Conservation (phyloP, 2,797 vertebrate species). For the Hemibagrus guttatus region DNA sequence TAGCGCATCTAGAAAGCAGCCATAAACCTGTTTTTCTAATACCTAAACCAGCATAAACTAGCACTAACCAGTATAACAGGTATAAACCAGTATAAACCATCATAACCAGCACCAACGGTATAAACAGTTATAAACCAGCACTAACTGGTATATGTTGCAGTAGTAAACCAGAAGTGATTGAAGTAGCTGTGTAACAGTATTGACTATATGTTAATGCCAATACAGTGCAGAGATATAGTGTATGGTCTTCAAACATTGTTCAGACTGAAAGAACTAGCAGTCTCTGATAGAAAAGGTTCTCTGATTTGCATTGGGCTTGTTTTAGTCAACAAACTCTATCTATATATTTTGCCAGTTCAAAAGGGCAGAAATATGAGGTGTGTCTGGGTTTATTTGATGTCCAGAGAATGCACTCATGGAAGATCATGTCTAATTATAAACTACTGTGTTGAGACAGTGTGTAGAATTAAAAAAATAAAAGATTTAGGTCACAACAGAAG, state of each 20-base stretch:
- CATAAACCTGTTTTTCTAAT: constrained; percentile 47
- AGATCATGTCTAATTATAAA: background rate
- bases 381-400: no score
- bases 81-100: no score
- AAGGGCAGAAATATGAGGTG: background rate
- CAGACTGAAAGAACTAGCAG: background rate
- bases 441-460: background rate
- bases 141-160: background rate
- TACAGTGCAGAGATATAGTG: background rate
- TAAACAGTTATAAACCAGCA: no score
- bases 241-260: background rate
- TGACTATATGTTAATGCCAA: background rate
- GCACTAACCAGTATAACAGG: no score
- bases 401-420: background rate
- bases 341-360: background rate
- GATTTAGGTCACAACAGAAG: constrained; percentile 30
- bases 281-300: background rate
- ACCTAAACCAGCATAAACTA: constrained; percentile 33
- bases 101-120: no score
- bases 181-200: background rate
- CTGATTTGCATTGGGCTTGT: background rate
- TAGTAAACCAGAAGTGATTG: background rate
- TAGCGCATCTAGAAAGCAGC: constrained; percentile 53
- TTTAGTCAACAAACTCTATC: background rate
- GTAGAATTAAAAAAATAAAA: no score